These are phyloP conservation scores for Myiothlypis chrysogaster DNA, from an alignment of 2,797 vertebrate species.

Conservation along the genomic window DNA sequence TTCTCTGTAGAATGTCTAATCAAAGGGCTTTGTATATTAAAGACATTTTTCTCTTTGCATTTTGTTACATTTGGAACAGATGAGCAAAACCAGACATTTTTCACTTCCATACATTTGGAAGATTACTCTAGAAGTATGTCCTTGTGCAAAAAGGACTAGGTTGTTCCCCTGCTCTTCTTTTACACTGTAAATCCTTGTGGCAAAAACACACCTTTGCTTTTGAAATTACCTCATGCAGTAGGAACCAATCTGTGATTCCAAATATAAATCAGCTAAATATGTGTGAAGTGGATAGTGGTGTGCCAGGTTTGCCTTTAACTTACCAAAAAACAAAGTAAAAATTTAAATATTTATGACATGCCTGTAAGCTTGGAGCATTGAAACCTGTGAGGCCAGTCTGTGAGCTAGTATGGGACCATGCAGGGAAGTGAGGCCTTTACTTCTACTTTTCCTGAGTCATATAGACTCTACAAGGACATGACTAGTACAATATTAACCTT, in stretches of 20 bases:
- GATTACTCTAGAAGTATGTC: neutral
- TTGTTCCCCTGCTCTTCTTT: neutral
- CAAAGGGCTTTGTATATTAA: neutral
- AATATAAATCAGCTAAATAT: neutral
- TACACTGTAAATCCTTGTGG: neutral
- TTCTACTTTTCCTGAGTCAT: neutral
- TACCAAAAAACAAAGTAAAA: neutral
- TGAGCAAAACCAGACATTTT: neutral
- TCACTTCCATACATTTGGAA: neutral
- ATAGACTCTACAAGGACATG: neutral
- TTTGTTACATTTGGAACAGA: neutral
- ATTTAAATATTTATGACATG: neutral
- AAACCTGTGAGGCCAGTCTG: neutral
- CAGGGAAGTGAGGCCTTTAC: neutral
- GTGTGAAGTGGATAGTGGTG: neutral
- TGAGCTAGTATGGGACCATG: neutral
- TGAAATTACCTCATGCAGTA: neutral
- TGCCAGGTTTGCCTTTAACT: neutral
- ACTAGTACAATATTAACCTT: neutral
- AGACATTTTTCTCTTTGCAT: neutral
- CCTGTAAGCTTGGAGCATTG: neutral
- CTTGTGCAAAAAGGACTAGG: neutral
- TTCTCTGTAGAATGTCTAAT: neutral
- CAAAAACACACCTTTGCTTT: neutral
- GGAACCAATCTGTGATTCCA: neutral